Evolutionary conservation across 2,797 vertebrate species (phyloP), one percentile per base, ranked within the genome.

Genomic region (Avahi laniger): DNA sequence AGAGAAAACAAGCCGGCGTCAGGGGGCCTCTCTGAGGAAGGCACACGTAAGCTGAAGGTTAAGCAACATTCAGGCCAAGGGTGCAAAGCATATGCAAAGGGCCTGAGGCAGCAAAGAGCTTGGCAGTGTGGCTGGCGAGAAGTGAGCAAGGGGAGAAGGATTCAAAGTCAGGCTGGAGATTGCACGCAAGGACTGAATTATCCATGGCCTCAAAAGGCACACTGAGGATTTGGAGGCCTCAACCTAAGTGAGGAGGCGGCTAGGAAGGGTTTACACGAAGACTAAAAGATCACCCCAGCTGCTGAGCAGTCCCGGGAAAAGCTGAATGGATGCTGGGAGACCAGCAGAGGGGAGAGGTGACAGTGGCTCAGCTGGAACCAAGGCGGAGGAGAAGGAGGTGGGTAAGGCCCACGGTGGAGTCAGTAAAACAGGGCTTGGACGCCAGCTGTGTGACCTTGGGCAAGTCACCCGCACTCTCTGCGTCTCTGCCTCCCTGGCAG

Each of bases 351-450:
- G 7, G 41, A 17, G 54, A 13, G 24, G 11, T 6, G 80, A 41
- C 3, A 1, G 18, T 1, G 35, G 30, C 30, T 57, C 30, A 72
- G 78, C 75, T 48, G 89, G 50, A 28, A 33, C 17, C 3, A 0
- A 0, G 30, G n/a, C 3, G 7, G n/a, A 20, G 70, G 9, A 28
- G 12, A 0, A 0, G 8, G 59, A 43, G 72, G 26, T 4, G 30
- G n/a, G 18, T 13, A 11, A 30, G 48, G 79, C 6, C 50, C 41
- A 30, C 0, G 2, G 0, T 1, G 50, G 30, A 20, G 9, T 15
- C 63, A 3, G 78, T 41, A 57, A 43, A 14, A 18, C 4, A 1
- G 15, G 46, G 54, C 10, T 33, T 17, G 0, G 2, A 43, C 0
- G n/a, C 13, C 30, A 26, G 35, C 65, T 38, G 76, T 41, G 65